These are phyloP conservation scores for Sus cebifrons DNA, from an alignment of 2,797 vertebrate genomes.

Conservation along the genomic window DNA sequence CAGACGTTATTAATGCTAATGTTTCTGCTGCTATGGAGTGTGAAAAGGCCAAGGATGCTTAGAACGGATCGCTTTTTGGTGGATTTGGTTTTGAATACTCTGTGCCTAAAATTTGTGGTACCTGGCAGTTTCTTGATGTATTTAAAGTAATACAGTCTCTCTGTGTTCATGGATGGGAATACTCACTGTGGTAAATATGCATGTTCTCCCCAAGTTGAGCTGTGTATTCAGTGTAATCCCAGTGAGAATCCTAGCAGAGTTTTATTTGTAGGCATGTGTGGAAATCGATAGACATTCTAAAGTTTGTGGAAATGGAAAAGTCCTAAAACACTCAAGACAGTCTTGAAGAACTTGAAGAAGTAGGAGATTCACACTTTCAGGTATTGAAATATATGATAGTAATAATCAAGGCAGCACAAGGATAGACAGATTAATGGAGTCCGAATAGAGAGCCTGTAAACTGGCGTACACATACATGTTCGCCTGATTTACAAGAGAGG, in stretches of 20 bases:
- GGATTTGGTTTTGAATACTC: slow-evolving; percentile 40
- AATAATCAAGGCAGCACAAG: background rate
- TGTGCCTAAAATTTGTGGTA: slow-evolving; percentile 55
- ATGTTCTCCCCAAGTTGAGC: background rate
- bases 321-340: slow-evolving; percentile 14
- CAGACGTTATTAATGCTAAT: slow-evolving; percentile 12
- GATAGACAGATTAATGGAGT: slow-evolving; percentile 29
- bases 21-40: background rate
- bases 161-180: background rate
- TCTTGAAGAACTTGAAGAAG: slow-evolving; percentile 47
- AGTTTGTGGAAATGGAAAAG: slow-evolving; percentile 19
- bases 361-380: background rate
- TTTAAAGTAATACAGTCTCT: slow-evolving; percentile 55
- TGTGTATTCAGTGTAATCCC: background rate
- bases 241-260: background rate
- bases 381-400: background rate
- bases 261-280: background rate
- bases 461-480: background rate
- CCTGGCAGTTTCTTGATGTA: background rate
- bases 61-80: slow-evolving; percentile 43
- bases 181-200: background rate
- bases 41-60: slow-evolving; percentile 29
- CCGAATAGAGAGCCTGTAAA: slow-evolving; percentile 15
- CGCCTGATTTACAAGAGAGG: slow-evolving; percentile 14
- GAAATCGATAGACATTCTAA: slow-evolving; percentile 44